Conservation (phyloP, 2,888 invertebrate species). For the Agonopterix alstromeriana region DNA sequence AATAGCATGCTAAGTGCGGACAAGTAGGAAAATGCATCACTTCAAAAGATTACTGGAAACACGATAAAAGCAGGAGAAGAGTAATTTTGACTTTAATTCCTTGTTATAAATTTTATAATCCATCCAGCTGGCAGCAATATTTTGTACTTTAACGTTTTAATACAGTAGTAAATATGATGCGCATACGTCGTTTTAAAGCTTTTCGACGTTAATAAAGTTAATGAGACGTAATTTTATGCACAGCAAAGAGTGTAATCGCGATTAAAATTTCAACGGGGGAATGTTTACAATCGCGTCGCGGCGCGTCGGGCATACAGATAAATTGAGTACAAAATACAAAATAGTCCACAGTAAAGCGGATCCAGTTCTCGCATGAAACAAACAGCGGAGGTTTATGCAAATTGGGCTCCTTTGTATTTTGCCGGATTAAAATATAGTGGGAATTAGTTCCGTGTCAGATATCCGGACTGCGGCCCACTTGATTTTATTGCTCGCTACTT, state of each 20-base stretch:
- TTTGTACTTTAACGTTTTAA: too few relatives aligned
- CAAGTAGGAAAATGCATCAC: slow-evolving; percentile 6
- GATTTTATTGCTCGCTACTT: slow-evolving; percentile 31
- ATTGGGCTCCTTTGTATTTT: slow-evolving; percentile 73
- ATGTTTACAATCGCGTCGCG: slow-evolving; percentile 34
- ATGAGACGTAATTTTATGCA: slow-evolving; percentile 8
- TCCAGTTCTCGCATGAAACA: slow-evolving; percentile 70
- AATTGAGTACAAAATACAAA: slow-evolving; percentile 51
- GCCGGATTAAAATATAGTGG: slow-evolving; percentile 73
- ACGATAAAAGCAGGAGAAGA: too few relatives aligned
- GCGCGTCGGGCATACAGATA: slow-evolving; percentile 52
- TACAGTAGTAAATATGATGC: too few relatives aligned
- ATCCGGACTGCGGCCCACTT: slow-evolving; percentile 52
- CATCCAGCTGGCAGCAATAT: too few relatives aligned
- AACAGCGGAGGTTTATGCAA: slow-evolving; percentile 71
- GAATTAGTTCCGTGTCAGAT: slow-evolving; percentile 74
- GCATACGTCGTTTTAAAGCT: too few relatives aligned
- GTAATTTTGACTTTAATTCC: too few relatives aligned
- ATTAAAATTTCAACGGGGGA: slow-evolving; percentile 26
- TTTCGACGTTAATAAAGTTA: not conserved
- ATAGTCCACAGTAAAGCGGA: slow-evolving; percentile 55
- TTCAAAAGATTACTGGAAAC: not conserved
- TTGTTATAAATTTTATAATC: too few relatives aligned
- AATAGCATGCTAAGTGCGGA: slow-evolving; percentile 40
- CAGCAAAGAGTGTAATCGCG: slow-evolving; percentile 13